phyloP scores from a whole-genome alignment of 2,888 invertebrate genomes.

The Clostera curtula region DNA sequence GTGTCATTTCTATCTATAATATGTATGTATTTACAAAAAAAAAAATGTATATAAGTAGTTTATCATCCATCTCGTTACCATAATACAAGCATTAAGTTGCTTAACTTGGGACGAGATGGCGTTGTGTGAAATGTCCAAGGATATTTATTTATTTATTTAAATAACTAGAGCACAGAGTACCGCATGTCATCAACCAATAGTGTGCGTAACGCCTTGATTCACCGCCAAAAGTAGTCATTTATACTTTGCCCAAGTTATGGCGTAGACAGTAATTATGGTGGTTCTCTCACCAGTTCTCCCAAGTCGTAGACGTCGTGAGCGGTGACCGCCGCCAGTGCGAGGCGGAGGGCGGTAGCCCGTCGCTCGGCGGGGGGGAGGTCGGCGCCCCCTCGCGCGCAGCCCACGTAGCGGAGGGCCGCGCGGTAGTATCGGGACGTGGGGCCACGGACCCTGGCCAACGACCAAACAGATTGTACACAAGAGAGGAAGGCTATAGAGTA shows the following conservation, averaged over 20 bases:
- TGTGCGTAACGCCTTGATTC: too few relatives aligned
- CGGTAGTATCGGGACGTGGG: conserved; percentile 97
- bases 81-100: too few relatives aligned
- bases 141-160: too few relatives aligned
- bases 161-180: too few relatives aligned
- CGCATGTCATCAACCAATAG: too few relatives aligned
- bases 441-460: conserved; percentile 77
- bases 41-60: too few relatives aligned
- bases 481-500: too few relatives aligned
- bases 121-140: too few relatives aligned
- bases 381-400: conserved; percentile 53
- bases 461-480: background rate
- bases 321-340: conserved; percentile 94
- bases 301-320: conserved; percentile 98
- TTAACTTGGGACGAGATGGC: too few relatives aligned
- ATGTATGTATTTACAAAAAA: too few relatives aligned
- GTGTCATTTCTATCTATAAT: too few relatives aligned
- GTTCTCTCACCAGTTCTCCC: conserved; percentile 85
- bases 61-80: too few relatives aligned
- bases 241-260: background rate
- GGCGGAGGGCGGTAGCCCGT: conserved; percentile 81
- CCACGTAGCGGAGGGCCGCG: conserved; percentile 88
- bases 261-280: background rate
- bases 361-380: conserved; percentile 36
- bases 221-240: conserved; percentile 1